These are phyloP conservation scores for Lasaia peninsularis DNA, from an alignment of 1,140 invertebrate species.

Conservation along the genomic window DNA sequence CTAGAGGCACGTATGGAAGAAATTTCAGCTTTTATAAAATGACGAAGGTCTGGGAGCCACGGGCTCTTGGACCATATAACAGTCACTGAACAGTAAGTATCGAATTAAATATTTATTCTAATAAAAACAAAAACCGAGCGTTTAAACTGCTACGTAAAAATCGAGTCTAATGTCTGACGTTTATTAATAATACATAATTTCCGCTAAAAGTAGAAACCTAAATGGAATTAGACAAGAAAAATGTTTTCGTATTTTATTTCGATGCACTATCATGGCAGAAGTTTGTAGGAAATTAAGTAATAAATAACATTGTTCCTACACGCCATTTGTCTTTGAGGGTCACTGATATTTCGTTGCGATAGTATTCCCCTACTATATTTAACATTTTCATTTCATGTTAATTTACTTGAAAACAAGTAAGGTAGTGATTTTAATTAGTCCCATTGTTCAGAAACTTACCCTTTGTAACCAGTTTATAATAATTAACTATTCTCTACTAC, in stretches of 20 bases:
- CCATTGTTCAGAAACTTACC: not conserved
- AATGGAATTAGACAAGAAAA: not conserved
- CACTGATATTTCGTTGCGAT: not conserved
- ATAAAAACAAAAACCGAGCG: too few relatives aligned
- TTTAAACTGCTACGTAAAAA: not conserved
- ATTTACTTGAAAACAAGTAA: slow-evolving; percentile 2
- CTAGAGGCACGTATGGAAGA: too few relatives aligned
- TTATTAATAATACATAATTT: not conserved
- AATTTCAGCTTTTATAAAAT: too few relatives aligned
- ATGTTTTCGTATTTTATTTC: not conserved
- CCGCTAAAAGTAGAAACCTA: not conserved
- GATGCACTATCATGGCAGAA: not conserved
- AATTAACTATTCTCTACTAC: too few relatives aligned
- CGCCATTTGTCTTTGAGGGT: not conserved
- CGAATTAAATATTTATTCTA: too few relatives aligned
- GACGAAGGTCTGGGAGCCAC: too few relatives aligned
- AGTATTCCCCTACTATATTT: not conserved
- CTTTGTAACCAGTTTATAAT: too few relatives aligned
- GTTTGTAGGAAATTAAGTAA: not conserved
- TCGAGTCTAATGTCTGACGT: not conserved
- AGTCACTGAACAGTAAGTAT: too few relatives aligned
- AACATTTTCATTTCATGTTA: slow-evolving; percentile 1
- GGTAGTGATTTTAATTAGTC: not conserved
- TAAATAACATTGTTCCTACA: not conserved
- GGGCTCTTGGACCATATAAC: too few relatives aligned